Evolutionary conservation across 2,888 invertebrate genomes (phyloP), one percentile per base, ranked within the genome.

Genomic region (Xylophagus ater): DNA sequence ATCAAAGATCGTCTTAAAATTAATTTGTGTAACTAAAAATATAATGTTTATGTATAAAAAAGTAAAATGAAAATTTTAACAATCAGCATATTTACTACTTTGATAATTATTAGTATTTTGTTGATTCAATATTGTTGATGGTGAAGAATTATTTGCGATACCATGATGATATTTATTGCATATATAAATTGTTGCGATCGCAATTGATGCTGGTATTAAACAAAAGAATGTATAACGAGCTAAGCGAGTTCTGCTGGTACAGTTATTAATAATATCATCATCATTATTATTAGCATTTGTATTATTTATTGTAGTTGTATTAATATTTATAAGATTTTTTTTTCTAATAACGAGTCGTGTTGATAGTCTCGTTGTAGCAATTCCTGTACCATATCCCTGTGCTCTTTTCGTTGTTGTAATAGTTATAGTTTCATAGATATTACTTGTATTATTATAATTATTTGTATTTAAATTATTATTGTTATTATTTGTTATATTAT

Each of bases 121-220:
- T n/a, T n/a, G n/a, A n/a, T n/a, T n/a, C n/a, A n/a, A n/a, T n/a
- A n/a, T n/a, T n/a, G n/a, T n/a, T n/a, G n/a, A n/a, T n/a, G n/a
- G n/a, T n/a, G n/a, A n/a, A n/a, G n/a, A n/a, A n/a, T n/a, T n/a
- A n/a, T n/a, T n/a, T n/a, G n/a, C n/a, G n/a, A 43, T 30, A 23
- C 30, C 34, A 9, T 17, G 28, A 28, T 40, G 24, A 37, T 20
- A 40, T 37, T 41, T n/a, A n/a, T n/a, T 33, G 26, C 37, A 42
- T 8, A 42, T 36, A 25, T 42, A 45, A 15, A 42, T 30, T 6
- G 42, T 31, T 28, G 34, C 37, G 25, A 41, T 32, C 18, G 45
- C 45, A 13, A 45, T 40, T 26, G 40, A 30, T 10, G 36, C 35
- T 30, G 45, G 42, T 29, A 45, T 13, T 30, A 45, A 36, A 30